A percentile compares a stretch with the other conserved stretches of the same genome.
phyloP scores from a whole-genome alignment of 2,888 invertebrate genomes.

The Oscheius sp. region DNA sequence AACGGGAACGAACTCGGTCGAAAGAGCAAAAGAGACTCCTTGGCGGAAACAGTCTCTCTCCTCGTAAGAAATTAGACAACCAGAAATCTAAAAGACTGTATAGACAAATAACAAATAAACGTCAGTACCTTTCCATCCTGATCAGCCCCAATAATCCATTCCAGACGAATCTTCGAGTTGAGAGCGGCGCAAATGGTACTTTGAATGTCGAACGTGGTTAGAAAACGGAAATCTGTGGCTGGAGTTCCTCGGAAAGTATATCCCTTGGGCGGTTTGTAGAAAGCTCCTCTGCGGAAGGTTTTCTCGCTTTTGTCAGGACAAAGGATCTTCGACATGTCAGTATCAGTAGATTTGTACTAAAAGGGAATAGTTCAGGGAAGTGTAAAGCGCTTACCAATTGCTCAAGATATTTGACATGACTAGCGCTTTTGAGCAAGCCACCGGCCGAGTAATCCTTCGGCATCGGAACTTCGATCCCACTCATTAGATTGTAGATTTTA shows the following conservation, averaged over 20 bases:
- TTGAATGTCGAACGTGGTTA: conserved; percentile 20
- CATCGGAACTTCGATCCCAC: not conserved
- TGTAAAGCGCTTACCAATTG: conserved; percentile 9
- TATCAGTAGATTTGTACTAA: too few relatives aligned
- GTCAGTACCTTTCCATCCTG: not conserved
- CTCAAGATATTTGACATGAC: conserved; percentile 4
- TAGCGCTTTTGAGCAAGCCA: not conserved
- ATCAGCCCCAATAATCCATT: conserved; percentile 25
- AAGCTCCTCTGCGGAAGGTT: too few relatives aligned
- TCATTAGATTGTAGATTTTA: conserved; percentile 21
- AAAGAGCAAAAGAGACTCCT: conserved; percentile 10
- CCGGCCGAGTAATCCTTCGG: not conserved
- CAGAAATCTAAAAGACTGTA: conserved; percentile 2
- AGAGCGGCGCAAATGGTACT: conserved; percentile 13
- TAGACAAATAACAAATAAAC: not conserved
- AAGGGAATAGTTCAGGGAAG: not conserved
- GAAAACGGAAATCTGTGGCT: not conserved
- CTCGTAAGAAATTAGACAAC: conserved; percentile 1
- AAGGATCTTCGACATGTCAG: too few relatives aligned
- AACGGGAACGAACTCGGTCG: conserved; percentile 11
- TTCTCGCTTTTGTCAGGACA: too few relatives aligned
- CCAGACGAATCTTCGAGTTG: conserved; percentile 2
- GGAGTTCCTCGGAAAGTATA: not conserved
- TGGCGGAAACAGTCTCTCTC: conserved; percentile 20
- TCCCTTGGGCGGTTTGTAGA: not conserved